Base-by-base conservation (phyloP, 2,888 invertebrate species). In the Leptothorax acervorum region DNA sequence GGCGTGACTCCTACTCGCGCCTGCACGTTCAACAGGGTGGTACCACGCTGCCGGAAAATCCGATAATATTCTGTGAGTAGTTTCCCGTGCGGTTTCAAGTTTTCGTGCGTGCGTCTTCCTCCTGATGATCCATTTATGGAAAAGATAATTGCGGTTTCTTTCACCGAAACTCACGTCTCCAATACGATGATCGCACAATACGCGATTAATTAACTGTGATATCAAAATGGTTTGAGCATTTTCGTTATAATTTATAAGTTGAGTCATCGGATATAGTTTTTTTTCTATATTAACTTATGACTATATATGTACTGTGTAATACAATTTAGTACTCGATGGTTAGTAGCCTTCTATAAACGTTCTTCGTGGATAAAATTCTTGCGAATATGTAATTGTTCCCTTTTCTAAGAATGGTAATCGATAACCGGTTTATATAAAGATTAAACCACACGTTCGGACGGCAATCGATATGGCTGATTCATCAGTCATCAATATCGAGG, bases 1-100 rank as follows among this genome's bases (percentile, higher is more conserved):
- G 88, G 90, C 88, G 90, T 86, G 91, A 91, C 92, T 92, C 90
- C 89, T 91, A 89, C 90, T 90, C 89, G 91, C 87, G 87, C 90
- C 88, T 86, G 89, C 86, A 87, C 88, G 91, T 87, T 90, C 90
- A 91, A 90, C 91, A 91, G 91, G 91, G 90, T 90, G 90, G 88
- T 91, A 87, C 86, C 91, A 87, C 87, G 88, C 86, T 88, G 88
- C 85, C 86, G 85, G 82, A 86, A 90, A 90, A 88, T 86, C 88
- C 75, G 85, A 84, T 83, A 81, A 84, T 89, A 82, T 89, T 89
- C 82, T 83, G 88, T 81, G 83, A 86, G 90, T 85, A 83, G 60
- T 81, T 79, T 79, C 60, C 60, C 28, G 73, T 81, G 73, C 79
- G 79, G 79, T 81, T 79, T 79, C n/a, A 48, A 71, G 79, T 79